Evolutionary conservation across 2,797 vertebrate species (phyloP), one percentile per base, ranked within the genome.

Genomic region (Xiphorhynchus erythropygius): DNA sequence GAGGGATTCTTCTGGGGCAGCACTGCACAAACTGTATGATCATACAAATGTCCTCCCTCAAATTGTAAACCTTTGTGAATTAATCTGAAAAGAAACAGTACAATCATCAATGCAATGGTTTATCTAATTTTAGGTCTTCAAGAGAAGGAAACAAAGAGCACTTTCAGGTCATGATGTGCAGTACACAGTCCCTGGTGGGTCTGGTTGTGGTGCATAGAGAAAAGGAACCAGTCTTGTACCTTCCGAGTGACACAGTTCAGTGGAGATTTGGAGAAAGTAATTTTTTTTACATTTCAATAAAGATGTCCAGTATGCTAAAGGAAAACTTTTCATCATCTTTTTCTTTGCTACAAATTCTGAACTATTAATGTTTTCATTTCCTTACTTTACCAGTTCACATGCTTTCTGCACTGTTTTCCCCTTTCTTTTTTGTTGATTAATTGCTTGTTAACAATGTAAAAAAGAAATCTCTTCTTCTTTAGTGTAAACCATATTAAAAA

Each of bases 271-370:
- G 74, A 84, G 74, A 90, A 84, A 47, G 21, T 78, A 41, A 53
- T 27, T 65, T 63, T 86, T 42, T 91, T 87, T 76, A 44, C 59
- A 49, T 79, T 89, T 90, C 41, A 60, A 28, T 82, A 46, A 52
- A 80, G 53, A 7, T 46, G 59, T 55, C 68, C 62, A 27, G 16
- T 81, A 28, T n/a, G 50, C 64, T 50, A 53, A 82, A 37, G 68
- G 62, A 89, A 78, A 67, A 32, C 16, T 44, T 92, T 83, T 47
- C 30, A 68, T 79, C 30, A 56, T 35, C 63, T 67, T 89, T 19
- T 83, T 87, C 63, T 86, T 90, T 93, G 68, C 73, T 81, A 10
- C 65, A 82, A 18, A 59, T 83, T 64, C 59, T 93, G 83, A 81
- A 39, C 13, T 89, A 25, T 68, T 94, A 1, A 1, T 64, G 41